Evolutionary conservation across 30 jellyfish, hydroid and myxozoan species (phyloP), one percentile per base, ranked within the genome.

Genomic region (Hydractinia echinata): DNA sequence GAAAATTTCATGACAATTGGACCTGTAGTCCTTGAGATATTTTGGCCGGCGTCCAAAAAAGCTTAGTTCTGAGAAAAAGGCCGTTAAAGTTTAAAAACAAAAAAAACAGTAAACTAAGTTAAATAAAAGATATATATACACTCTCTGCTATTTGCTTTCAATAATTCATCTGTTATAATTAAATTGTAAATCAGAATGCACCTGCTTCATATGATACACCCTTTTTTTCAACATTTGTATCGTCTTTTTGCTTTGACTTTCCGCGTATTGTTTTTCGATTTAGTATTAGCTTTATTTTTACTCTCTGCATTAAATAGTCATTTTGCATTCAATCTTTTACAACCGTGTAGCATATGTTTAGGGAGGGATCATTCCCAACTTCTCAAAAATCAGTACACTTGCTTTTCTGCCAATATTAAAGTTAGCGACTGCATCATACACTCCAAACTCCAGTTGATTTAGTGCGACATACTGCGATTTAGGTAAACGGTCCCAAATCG

Each of bases 371-470:
- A 60, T 79, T 67, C 83, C 83, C 30, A 79, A 50, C 13, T 53
- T 61, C 56, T 61, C 67, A 6, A 60, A 79, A n/a, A 61, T 66
- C 15, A 79, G 9, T 14, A 79, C 67, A 58, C 70, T 58, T 61
- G 84, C 87, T 52, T 79, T 64, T 56, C 61, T 8, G 53, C 86
- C 86, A 79, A 79, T 61, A 67, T 79, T 79, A 55, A 79, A 79
- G 83, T 61, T 49, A 14, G 86, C 85, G 76, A 79, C 86, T 13
- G 86, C 86, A 61, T 79, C 86, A 10, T 53, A 79, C n/a, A 79
- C 83, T 19, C 86, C 86, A 56, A 79, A 61, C 54, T 53, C 49
- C 44, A 79, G 76, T 18, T 61, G 51, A 56, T 10, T 72, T 18
- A 21, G 10, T 30, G 51, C 84, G n/a, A 44, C 51, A 61, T 48